These are phyloP conservation scores for Cephus pygmeus DNA, from an alignment of 2,888 invertebrate species.

Conservation along the genomic window DNA sequence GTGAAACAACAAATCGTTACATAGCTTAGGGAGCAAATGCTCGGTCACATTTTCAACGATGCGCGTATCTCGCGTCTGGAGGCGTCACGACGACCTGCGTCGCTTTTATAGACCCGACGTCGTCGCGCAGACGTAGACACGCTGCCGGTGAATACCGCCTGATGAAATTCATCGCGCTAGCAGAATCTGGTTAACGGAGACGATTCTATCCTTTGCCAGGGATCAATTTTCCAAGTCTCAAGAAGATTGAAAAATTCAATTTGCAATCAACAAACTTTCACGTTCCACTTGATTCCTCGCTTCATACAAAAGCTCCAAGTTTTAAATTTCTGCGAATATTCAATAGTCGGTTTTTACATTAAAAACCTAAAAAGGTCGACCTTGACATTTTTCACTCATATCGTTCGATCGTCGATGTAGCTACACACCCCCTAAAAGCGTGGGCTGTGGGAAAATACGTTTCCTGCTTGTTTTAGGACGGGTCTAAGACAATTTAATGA, in stretches of 20 bases:
- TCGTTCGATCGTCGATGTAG: neutral
- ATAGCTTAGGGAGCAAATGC: neutral
- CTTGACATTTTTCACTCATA: neutral
- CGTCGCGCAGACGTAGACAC: slow-evolving; percentile 53
- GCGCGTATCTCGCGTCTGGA: slow-evolving; percentile 59
- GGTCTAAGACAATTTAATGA: neutral
- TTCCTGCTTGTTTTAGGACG: neutral
- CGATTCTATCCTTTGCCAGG: neutral
- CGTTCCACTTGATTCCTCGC: neutral
- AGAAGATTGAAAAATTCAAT: neutral
- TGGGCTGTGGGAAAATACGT: neutral
- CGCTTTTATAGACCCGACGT: slow-evolving; percentile 54
- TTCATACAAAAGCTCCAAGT: neutral
- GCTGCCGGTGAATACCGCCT: neutral
- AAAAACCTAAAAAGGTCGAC: neutral
- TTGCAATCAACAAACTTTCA: neutral
- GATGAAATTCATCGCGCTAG: neutral
- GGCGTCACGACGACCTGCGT: slow-evolving; percentile 53
- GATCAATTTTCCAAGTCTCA: neutral
- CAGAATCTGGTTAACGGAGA: neutral
- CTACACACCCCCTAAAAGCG: neutral
- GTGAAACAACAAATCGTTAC: neutral
- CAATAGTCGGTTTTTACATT: neutral
- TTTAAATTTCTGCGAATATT: neutral
- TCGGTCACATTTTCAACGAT: slow-evolving; percentile 51